A percentile compares a stretch with the other conserved stretches of the same genome.
Evolutionary conservation across 2,113 vertebrate species (phyloP).

Genomic region (Nibea albiflora): DNA sequence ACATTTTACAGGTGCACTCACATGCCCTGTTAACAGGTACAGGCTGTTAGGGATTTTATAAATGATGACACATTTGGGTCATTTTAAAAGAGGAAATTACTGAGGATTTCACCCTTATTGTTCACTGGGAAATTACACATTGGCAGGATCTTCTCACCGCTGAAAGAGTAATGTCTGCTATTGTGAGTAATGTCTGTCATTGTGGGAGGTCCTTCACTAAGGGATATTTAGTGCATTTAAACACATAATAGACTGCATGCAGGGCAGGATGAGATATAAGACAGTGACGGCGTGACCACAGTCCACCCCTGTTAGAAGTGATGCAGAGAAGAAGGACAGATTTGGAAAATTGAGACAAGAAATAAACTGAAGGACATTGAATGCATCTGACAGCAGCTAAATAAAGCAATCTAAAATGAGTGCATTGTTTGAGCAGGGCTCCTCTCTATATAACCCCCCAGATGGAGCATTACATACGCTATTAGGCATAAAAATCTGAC

Average conservation of each 20-base stretch:
- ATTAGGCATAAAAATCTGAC: background rate
- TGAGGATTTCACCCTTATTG: conserved; percentile 21
- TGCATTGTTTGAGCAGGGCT: background rate
- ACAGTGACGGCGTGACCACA: conserved; percentile 13
- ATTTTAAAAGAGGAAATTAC: conserved; percentile 62
- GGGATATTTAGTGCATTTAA: conserved; percentile 29
- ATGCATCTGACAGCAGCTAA: background rate
- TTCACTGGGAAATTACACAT: conserved; percentile 39
- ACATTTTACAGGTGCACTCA: conserved; percentile 65
- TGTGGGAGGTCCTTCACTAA: conserved; percentile 53
- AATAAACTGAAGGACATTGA: background rate
- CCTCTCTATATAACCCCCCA: background rate
- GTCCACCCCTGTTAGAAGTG: background rate
- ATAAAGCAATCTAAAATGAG: background rate
- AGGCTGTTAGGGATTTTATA: conserved; percentile 17
- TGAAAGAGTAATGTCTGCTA: conserved; percentile 58
- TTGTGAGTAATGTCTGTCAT: conserved; percentile 63
- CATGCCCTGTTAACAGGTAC: conserved; percentile 6
- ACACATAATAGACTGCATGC: conserved; percentile 17
- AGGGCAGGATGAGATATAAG: conserved; percentile 8
- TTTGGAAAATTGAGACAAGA: background rate
- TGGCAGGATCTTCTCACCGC: conserved; percentile 13
- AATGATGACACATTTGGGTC: conserved; percentile 23
- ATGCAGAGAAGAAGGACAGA: background rate
- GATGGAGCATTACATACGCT: background rate